These are phyloP conservation scores for Anodontia alba DNA, from an alignment of 2,888 invertebrate species.

Conservation along the genomic window DNA sequence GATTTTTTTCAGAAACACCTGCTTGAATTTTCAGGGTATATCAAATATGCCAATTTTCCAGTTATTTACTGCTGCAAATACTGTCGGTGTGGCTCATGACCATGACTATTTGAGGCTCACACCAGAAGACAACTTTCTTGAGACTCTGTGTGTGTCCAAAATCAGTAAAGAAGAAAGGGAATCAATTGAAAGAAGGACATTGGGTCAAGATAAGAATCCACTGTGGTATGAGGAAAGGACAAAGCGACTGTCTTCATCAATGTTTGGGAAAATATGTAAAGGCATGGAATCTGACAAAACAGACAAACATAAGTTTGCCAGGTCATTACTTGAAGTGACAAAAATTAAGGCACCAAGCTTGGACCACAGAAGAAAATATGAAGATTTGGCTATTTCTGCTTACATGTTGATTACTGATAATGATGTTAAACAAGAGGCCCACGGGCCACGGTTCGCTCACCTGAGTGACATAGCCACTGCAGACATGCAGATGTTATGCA, in stretches of 20 bases:
- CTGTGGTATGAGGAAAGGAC: slow-evolving; percentile 21
- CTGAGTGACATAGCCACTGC: too few species aligned
- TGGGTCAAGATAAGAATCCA: slow-evolving; percentile 20
- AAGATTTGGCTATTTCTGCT: not conserved
- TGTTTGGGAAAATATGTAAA: slow-evolving; percentile 28
- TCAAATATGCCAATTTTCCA: slow-evolving; percentile 28
- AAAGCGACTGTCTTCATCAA: slow-evolving; percentile 20
- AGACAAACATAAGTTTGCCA: slow-evolving; percentile 6
- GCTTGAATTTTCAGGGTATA: slow-evolving; percentile 22
- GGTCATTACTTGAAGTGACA: not conserved
- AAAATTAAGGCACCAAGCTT: not conserved
- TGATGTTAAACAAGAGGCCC: not conserved
- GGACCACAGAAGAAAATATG: slow-evolving; percentile 13
- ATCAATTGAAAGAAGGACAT: slow-evolving; percentile 24
- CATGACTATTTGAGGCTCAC: slow-evolving; percentile 28
- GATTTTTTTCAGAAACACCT: slow-evolving; percentile 6
- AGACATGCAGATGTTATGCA: too few species aligned
- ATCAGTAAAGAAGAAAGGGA: not conserved
- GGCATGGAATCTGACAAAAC: not conserved
- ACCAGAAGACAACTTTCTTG: slow-evolving; percentile 17
- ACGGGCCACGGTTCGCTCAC: too few species aligned
- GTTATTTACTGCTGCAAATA: slow-evolving; percentile 14
- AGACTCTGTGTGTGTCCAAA: not conserved
- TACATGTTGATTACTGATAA: not conserved
- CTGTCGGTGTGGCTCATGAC: slow-evolving; percentile 7